Evolutionary conservation across 2,113 vertebrate species (phyloP).

Genomic region (Ochotona princeps): DNA sequence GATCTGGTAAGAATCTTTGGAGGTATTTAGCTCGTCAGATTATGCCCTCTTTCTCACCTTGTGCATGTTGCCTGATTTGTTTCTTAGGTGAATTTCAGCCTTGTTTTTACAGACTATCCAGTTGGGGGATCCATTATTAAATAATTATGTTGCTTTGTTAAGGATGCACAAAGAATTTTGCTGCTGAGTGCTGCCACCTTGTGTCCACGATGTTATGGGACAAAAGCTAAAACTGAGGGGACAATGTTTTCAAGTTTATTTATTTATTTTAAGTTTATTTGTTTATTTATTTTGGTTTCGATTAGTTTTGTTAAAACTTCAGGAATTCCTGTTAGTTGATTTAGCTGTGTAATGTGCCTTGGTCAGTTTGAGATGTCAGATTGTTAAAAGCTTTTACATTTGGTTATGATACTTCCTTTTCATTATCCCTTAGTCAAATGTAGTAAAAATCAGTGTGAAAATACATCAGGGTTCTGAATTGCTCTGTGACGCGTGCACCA

Average conservation of each 20-base stretch:
- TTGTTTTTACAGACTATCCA: slow-evolving; percentile 24
- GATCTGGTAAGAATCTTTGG: not conserved
- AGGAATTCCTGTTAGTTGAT: not conserved
- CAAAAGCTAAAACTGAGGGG: not conserved
- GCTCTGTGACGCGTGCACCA: not conserved
- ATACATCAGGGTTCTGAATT: not conserved
- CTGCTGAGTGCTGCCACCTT: slow-evolving; percentile 54
- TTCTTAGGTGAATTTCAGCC: not conserved
- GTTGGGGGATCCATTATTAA: not conserved
- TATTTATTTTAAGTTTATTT: not conserved
- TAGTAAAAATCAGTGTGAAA: not conserved
- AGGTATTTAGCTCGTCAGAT: not conserved
- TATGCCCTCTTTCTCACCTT: not conserved
- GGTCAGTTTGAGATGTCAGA: not conserved
- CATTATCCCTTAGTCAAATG: not conserved
- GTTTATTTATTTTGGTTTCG: not conserved
- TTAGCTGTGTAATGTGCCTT: not conserved
- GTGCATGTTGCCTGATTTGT: not conserved
- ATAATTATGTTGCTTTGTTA: not conserved
- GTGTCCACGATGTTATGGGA: slow-evolving; percentile 32
- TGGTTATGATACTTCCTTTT: not conserved
- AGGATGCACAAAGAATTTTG: not conserved
- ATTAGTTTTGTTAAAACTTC: not conserved
- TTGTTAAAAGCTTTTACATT: not conserved
- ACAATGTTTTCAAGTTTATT: not conserved